Conservation (phyloP, 2,797 vertebrate genomes). For the Gymnoscopelus microlampas region DNA sequence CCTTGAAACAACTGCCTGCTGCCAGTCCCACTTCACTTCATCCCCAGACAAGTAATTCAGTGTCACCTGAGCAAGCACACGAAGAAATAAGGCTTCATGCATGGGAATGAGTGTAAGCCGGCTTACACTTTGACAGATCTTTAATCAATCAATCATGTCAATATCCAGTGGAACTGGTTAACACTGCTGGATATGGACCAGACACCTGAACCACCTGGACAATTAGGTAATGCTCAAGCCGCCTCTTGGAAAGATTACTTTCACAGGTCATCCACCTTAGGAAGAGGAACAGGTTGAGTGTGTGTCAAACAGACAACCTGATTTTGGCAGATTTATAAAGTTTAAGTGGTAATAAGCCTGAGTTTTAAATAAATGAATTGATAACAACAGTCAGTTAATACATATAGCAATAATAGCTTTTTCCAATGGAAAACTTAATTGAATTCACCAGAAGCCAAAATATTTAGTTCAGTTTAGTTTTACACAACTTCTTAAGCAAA, state of each 20-base stretch:
- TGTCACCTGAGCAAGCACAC: conserved; percentile 46
- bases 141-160: conserved; percentile 31
- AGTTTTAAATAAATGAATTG: conserved; percentile 16
- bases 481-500: too few species aligned
- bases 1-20: conserved; percentile 34
- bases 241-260: not conserved
- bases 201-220: conserved; percentile 6
- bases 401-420: not conserved
- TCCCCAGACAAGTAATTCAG: conserved; percentile 32
- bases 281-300: not conserved
- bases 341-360: not conserved
- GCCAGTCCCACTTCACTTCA: conserved; percentile 10
- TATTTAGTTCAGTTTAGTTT: too few species aligned
- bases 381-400: conserved; percentile 4
- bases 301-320: conserved; percentile 8
- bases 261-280: not conserved
- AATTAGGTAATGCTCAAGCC: conserved; percentile 13
- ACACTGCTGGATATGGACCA: conserved; percentile 9
- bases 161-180: conserved; percentile 7
- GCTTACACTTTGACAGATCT: conserved; percentile 27
- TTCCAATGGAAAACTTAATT: not conserved
- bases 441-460: too few species aligned
- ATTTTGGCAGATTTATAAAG: conserved; percentile 6
- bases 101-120: conserved; percentile 4
- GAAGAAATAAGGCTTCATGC: conserved; percentile 40